A percentile compares a stretch with the other conserved stretches of the same genome.
Conservation (phyloP, 37 sponge, comb jelly and placozoan species). For the Aphrocallistes beatrix region DNA sequence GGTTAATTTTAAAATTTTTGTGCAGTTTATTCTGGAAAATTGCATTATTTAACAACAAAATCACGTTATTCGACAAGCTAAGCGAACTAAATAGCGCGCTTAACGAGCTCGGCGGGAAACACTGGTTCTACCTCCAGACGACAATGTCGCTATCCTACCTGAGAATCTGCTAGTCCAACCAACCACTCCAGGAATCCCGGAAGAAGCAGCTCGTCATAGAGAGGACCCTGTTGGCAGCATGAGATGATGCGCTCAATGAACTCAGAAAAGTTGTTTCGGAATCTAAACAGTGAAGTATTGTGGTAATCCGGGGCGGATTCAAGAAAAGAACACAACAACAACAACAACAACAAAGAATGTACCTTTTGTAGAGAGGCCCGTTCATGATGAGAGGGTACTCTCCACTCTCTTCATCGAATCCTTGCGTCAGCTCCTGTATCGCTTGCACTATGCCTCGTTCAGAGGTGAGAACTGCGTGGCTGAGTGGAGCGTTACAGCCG, state of each 20-base stretch:
- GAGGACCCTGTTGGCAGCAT: slow-evolving; percentile 54
- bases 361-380: slow-evolving; percentile 60
- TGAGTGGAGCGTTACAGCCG: slow-evolving; percentile 51
- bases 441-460: slow-evolving; percentile 22
- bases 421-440: not conserved
- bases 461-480: not conserved
- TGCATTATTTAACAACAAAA: too few species aligned
- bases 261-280: slow-evolving; percentile 45
- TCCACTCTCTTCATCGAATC: slow-evolving; percentile 39
- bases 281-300: not conserved
- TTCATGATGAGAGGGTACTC: slow-evolving; percentile 69
- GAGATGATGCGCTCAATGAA: slow-evolving; percentile 55
- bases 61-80: too few species aligned
- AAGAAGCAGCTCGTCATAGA: slow-evolving; percentile 83
- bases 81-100: too few species aligned
- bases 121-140: too few species aligned
- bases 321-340: not conserved
- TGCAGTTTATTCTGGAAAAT: too few species aligned
- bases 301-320: not conserved
- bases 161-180: slow-evolving; percentile 65
- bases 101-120: too few species aligned
- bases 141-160: too few species aligned
- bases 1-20: too few species aligned
- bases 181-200: slow-evolving; percentile 75
- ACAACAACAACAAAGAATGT: slow-evolving; percentile 28